Evolutionary conservation across 2,888 invertebrate genomes (phyloP), one percentile per base, ranked within the genome.

Genomic region (Drosophila acutilabella): DNA sequence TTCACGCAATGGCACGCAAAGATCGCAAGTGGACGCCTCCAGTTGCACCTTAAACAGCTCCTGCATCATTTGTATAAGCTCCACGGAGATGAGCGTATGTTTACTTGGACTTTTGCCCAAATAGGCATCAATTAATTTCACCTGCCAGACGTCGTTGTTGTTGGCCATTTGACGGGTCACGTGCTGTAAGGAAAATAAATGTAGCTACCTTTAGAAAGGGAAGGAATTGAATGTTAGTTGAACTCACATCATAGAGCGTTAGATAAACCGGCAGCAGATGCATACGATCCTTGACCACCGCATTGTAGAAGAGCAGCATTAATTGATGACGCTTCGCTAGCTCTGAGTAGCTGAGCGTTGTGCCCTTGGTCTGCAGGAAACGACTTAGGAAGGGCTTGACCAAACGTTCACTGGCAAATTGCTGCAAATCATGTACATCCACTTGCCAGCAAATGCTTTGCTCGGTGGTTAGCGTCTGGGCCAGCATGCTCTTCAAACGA

Each of bases 391-490:
- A 96, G 81, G 95, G 94, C 53, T 94, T 93, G 1, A 97, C 94
- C 54, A 94, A 94, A 57, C 95, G 94, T 90, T 97, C 96, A 70
- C 95, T 95, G 0, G 96, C 95, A 89, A 96, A 97, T 0, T 95
- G 94, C 14, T 95, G 93, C n/a, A 97, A 94, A 71, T 95, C 94
- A 75, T 95, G 94, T 0, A 95, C 93, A 65, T 92, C 91, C 30
- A 92, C 90, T 73, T 93, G 91, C 92, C 92, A 93, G 68, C 92
- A 92, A 14, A 90, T 88, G 78, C 90, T 92, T 71, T 93, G 92
- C 75, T 96, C 96, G 33, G 96, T 94, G 0, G 97, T 97, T n/a
- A 97, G 91, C 0, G 96, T 95, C 85, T 96, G 95, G 0, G 97
- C 96, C 53, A 97, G 93, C 59, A 97, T 94, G 75, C 96, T 96